phyloP scores from a whole-genome alignment of 2,113 vertebrate species.

The Tamias sibiricus region DNA sequence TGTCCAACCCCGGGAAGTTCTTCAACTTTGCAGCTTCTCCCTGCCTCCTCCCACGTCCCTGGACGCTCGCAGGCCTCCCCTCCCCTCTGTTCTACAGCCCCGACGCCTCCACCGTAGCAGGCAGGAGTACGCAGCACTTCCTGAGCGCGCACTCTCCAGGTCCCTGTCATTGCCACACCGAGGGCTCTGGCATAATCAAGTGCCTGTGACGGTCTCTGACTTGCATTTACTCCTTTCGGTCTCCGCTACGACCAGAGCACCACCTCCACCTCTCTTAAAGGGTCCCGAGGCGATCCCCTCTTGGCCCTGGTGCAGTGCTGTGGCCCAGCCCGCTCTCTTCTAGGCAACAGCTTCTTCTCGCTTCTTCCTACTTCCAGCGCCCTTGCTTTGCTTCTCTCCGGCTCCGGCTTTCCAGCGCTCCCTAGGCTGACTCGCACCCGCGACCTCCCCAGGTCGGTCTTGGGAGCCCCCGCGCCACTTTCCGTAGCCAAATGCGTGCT shows the following conservation, averaged over 20 bases:
- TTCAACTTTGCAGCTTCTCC: background rate
- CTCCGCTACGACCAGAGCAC: background rate
- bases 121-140: background rate
- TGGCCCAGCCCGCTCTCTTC: background rate
- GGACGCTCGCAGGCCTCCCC: background rate
- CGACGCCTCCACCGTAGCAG: rapidly evolving
- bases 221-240: rapidly evolving
- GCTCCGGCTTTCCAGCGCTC: background rate
- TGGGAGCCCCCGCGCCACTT: rapidly evolving
- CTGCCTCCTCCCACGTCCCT: background rate
- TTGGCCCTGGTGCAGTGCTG: background rate
- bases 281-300: background rate
- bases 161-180: rapidly evolving
- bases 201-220: rapidly evolving
- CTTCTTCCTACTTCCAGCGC: background rate
- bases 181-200: background rate
- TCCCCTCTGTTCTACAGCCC: background rate
- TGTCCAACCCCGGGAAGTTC: background rate
- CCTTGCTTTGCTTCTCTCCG: background rate
- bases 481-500: too few species aligned
- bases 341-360: background rate
- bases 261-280: too few species aligned
- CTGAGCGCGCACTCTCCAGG: rapidly evolving
- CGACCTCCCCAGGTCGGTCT: background rate
- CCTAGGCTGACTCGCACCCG: background rate